Percentiles rank a stretch among this genome's conserved stretches.
These are phyloP conservation scores for Poeciliopsis presidionis DNA, from an alignment of 2,797 vertebrate genomes.

Conservation along the genomic window DNA sequence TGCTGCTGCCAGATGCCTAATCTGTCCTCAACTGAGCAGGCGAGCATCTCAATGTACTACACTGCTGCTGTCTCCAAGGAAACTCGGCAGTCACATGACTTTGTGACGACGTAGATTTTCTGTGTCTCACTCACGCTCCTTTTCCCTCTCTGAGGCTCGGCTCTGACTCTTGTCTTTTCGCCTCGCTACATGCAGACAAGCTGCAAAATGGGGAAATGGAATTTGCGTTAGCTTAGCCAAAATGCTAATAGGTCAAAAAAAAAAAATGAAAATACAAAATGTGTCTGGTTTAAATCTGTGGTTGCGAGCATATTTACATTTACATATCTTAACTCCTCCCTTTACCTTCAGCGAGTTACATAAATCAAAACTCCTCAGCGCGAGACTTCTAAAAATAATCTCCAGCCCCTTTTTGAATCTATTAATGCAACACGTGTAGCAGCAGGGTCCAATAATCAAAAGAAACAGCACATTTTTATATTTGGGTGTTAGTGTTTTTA, in stretches of 20 bases:
- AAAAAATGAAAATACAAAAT: not conserved
- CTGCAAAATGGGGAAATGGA: constrained; percentile 42
- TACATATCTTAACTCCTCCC: constrained; percentile 35
- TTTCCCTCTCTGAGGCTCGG: constrained; percentile 42
- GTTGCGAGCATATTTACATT: constrained; percentile 31
- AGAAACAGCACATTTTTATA: not conserved
- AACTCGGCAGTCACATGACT: constrained; percentile 83
- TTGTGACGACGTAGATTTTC: constrained; percentile 68
- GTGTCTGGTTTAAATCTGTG: constrained; percentile 5
- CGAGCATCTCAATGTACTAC: constrained; percentile 83
- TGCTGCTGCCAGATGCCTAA: constrained; percentile 73
- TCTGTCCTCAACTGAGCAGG: constrained; percentile 77
- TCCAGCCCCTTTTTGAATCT: constrained; percentile 23
- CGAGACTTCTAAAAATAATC: constrained; percentile 59
- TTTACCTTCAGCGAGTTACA: constrained; percentile 40
- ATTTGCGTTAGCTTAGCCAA: constrained; percentile 28
- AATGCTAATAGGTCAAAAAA: not conserved
- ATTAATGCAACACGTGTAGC: constrained; percentile 32
- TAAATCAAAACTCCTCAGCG: constrained; percentile 54
- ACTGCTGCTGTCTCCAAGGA: constrained; percentile 87
- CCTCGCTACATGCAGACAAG: constrained; percentile 35
- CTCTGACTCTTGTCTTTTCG: constrained; percentile 40
- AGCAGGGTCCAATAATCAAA: constrained; percentile 6
- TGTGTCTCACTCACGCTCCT: constrained; percentile 32
- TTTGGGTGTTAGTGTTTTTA: constrained; percentile 23